A percentile compares a stretch with the other conserved stretches of the same genome.
These are phyloP conservation scores for Rhabdomys pumilio DNA, from an alignment of 2,797 vertebrate species.

Conservation along the genomic window DNA sequence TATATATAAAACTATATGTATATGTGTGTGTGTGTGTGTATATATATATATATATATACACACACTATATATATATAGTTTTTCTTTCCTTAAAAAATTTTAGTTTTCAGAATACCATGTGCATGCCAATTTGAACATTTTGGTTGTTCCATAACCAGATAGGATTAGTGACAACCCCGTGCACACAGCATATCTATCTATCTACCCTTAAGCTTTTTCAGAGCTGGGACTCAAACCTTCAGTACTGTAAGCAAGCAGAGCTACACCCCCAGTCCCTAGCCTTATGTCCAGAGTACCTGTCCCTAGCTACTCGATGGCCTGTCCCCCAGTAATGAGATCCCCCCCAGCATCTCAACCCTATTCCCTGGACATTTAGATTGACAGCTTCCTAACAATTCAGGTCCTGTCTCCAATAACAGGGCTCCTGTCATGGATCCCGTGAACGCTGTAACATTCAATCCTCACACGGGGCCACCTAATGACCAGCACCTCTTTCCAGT, in stretches of 20 bases:
- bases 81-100: neutral
- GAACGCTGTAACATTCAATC: neutral
- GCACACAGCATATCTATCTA: too few species aligned
- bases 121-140: neutral
- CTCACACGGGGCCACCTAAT: neutral
- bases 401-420: neutral
- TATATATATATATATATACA: too few species aligned
- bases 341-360: neutral
- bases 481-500: slow-evolving; percentile 8
- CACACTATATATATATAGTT: neutral
- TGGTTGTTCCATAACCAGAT: neutral
- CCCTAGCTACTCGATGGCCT: neutral
- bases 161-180: neutral
- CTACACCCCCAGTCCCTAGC: neutral
- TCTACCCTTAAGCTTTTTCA: neutral
- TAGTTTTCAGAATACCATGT: neutral
- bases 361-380: neutral
- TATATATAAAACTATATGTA: too few species aligned
- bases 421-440: neutral
- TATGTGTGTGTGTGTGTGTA: too few species aligned
- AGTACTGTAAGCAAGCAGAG: neutral
- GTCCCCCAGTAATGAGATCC: neutral
- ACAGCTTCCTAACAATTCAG: neutral
- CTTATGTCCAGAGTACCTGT: neutral
- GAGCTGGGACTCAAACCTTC: neutral